A percentile compares a stretch with the other conserved stretches of the same genome.
Evolutionary conservation across 2,113 vertebrate species (phyloP).

Genomic region (Tupaia tana): DNA sequence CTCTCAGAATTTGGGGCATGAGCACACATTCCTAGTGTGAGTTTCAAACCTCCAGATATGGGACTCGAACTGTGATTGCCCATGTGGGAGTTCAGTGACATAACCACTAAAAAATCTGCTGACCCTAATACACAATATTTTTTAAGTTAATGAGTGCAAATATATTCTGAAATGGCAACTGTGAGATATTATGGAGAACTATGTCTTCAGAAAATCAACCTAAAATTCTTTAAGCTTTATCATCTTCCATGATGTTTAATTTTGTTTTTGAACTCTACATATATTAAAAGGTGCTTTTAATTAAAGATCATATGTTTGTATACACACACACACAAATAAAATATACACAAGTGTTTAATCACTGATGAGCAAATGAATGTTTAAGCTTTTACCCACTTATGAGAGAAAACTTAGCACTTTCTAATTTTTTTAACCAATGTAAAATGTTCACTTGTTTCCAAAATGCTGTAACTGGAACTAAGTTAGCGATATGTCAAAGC

Average conservation of each 20-base stretch:
- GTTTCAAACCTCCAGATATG: too few relatives aligned
- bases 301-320: background rate
- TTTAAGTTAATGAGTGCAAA: background rate
- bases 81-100: too few relatives aligned
- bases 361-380: background rate
- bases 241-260: background rate
- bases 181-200: background rate
- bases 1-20: too few relatives aligned
- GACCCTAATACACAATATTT: background rate
- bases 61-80: too few relatives aligned
- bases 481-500: background rate
- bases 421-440: background rate
- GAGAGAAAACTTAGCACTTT: background rate
- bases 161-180: background rate
- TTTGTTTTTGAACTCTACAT: background rate
- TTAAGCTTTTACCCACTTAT: background rate
- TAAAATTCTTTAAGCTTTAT: constrained; percentile 17
- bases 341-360: background rate
- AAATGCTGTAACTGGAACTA: background rate
- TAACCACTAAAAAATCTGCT: too few relatives aligned
- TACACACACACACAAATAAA: background rate
- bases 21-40: too few relatives aligned
- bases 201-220: constrained; percentile 14
- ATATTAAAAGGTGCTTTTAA: background rate
- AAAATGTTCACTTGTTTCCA: constrained; percentile 13